Base-by-base conservation (phyloP, 2,113 vertebrate species). In the Apistogramma diplotaenia region DNA sequence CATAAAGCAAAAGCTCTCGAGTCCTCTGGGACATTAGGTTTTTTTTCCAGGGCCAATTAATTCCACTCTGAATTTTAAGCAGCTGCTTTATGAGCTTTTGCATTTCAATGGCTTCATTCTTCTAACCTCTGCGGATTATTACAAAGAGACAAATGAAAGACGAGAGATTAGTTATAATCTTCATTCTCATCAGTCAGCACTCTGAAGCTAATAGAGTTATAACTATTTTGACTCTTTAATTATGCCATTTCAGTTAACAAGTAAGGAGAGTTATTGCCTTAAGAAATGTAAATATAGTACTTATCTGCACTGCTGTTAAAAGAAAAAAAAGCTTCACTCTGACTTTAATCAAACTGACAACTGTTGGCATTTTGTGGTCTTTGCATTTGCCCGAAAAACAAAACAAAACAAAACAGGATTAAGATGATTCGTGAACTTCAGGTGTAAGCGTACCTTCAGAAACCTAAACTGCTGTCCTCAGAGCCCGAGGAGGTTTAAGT, bases 51-150 rank as follows among this genome's bases (percentile, higher is more conserved):
- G 73, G 53, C 78, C 25, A 74, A 27, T 76, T 67, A 53, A 76
- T n/a, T 15, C 19, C 15, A 54, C n/a, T 67, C 49, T 1, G 43
- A 89, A 81, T 84, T 82, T 59, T 25, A 78, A 89, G 49, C 7
- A 70, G 62, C 10, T 43, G 21, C 71, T 74, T 84, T 31, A 43
- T 11, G 0, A 78, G 43, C 16, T 0, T 3, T 25, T 31, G 59
- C 25, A 65, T 8, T 51, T 79, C 16, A 33, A 0, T 55, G 46
- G 4, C 51, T 81, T 85, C n/a, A 71, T 78, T 55, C 31, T 10
- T 59, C 56, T 73, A 77, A 62, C 70, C 25, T 7, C 8, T 1
- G 2, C 56, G 79, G 27, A 72, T 79, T 65, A 81, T 55, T 37
- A 58, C 2, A 4, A 0, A 6, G 16, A 27, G 46, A 60, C 2